Base-by-base conservation (phyloP, 2,888 invertebrate species). In the Macroteleia sp. region DNA sequence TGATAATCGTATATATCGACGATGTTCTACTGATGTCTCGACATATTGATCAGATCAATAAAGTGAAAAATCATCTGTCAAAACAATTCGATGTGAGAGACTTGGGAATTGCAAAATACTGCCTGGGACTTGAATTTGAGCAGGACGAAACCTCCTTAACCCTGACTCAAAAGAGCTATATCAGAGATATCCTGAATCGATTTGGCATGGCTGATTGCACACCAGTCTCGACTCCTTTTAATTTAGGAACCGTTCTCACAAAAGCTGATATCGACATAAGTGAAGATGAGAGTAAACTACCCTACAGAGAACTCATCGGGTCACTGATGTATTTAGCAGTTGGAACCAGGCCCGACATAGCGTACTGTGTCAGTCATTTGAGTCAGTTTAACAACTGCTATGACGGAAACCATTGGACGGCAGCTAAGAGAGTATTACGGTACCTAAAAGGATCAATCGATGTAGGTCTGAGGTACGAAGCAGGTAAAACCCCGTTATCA, bases 121-220 rank as follows among this genome's bases (percentile, higher is more conserved):
- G 80, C 44, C 64, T 78, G 6, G 78, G 75, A 17, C 50, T 79
- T 16, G 70, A 79, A n/a, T 75, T 80, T 22, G 17, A 16, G 12
- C 56, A 39, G 28, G 5, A 39, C 8, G 30, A 42, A 9, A 34
- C 20, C 14, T 59, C 54, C 4, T 41, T 80, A 4, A 42, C 67
- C 3, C 41, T 71, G 20, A 56, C 36, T 19, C 77, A 80, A 44
- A 46, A 28, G 14, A 44, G 56, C 8, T 80, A 78, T 22, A 67
- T 73, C 32, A 36, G 25, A 0, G 64, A 78, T 14, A 28, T 76
- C 20, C 56, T 81, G 3, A 59, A 67, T n/a, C 32, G 59, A 1
- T 81, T 79, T 22, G 75, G 66, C 0, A 77, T 79, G 77, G 8
- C 14, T n/a, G 59, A 77, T n/a, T 67, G 71, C 14, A 79, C 74